phyloP scores from a whole-genome alignment of 2,888 invertebrate genomes.

The Monoplex corrugatus region DNA sequence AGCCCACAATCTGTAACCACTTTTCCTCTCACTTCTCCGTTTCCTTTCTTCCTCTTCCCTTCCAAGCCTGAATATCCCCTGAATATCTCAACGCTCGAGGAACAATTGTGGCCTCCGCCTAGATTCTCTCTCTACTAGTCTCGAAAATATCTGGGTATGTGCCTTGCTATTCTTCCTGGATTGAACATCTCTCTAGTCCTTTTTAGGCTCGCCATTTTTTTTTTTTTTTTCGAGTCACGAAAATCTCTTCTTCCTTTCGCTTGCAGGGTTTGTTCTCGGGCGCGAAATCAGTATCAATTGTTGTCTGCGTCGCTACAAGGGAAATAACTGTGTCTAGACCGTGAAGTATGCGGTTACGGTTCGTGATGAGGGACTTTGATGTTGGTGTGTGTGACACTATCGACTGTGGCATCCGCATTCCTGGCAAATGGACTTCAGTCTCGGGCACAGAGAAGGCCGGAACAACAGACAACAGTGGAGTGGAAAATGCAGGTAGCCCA shows the following conservation, averaged over 20 bases:
- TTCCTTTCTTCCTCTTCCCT: too few relatives aligned
- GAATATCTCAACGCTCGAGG: too few relatives aligned
- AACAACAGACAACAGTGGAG: background rate
- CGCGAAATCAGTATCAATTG: constrained; percentile 31
- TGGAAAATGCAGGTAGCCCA: background rate
- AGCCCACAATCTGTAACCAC: too few relatives aligned
- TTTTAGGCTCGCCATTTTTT: too few relatives aligned
- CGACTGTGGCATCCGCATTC: background rate
- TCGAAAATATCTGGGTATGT: too few relatives aligned
- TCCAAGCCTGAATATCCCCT: too few relatives aligned
- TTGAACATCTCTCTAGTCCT: too few relatives aligned
- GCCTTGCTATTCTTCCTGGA: too few relatives aligned
- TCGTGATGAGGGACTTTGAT: constrained; percentile 39
- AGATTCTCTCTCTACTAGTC: too few relatives aligned
- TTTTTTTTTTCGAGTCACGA: background rate
- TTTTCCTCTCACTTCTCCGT: too few relatives aligned
- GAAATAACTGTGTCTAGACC: constrained; percentile 44
- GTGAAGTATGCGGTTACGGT: constrained; percentile 44
- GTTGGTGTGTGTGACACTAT: constrained; percentile 16
- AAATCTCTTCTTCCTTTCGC: background rate
- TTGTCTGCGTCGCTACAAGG: constrained; percentile 28
- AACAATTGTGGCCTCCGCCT: too few relatives aligned
- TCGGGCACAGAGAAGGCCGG: background rate
- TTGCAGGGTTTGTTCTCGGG: too few relatives aligned
- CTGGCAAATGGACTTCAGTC: constrained; percentile 36